Conservation (phyloP, 2,888 invertebrate genomes). For the Tuta absoluta region DNA sequence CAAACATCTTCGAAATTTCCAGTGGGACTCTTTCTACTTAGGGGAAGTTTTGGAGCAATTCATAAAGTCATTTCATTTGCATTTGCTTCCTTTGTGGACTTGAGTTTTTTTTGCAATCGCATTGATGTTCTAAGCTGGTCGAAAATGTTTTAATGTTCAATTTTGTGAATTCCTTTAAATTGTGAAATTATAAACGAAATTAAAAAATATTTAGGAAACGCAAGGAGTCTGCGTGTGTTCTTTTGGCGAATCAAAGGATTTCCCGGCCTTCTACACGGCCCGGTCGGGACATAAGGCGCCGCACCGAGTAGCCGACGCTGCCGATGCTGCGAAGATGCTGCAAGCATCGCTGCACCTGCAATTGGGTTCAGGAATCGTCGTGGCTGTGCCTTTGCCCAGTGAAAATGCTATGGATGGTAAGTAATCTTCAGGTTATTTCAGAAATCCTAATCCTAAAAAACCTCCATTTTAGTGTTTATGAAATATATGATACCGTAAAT, state of each 20-base stretch:
- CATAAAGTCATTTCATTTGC: constrained; percentile 18
- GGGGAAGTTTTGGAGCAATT: constrained; percentile 14
- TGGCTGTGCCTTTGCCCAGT: constrained; percentile 95
- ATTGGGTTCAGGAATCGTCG: constrained; percentile 87
- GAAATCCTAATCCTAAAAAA: no score
- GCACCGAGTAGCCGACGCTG: constrained; percentile 82
- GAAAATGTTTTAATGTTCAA: no score
- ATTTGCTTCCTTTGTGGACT: constrained; percentile 2
- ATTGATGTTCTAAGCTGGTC: no score
- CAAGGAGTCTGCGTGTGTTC: constrained; percentile 95
- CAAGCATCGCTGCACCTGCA: constrained; percentile 75
- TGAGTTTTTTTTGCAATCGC: not conserved
- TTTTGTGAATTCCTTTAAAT: no score
- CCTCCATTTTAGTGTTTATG: no score
- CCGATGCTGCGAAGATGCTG: constrained; percentile 88
- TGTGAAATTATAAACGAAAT: not conserved
- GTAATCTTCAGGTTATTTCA: not conserved
- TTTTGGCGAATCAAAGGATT: constrained; percentile 85
- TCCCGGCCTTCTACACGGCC: constrained; percentile 96
- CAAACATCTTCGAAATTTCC: constrained; percentile 18
- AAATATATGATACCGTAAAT: not conserved
- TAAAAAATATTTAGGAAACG: constrained; percentile 94
- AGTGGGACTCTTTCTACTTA: constrained; percentile 17
- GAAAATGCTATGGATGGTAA: constrained; percentile 83
- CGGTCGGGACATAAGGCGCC: constrained; percentile 88